Evolutionary conservation across 2,797 vertebrate species (phyloP).

Genomic region (Cuculus canorus): DNA sequence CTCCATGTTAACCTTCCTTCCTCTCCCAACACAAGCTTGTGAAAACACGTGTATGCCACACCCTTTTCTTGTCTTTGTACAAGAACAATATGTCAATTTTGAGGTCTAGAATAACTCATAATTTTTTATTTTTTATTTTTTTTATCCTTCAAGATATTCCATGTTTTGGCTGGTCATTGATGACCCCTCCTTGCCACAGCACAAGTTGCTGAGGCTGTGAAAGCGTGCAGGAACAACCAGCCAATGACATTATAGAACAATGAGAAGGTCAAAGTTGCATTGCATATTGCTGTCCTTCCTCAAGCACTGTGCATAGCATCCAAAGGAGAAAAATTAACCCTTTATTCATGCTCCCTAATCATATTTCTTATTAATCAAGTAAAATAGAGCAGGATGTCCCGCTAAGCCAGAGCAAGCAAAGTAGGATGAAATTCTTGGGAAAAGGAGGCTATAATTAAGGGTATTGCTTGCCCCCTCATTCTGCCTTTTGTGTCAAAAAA

Average conservation of each 20-base stretch:
- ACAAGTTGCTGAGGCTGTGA: slow-evolving; percentile 47
- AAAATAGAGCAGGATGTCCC: slow-evolving; percentile 50
- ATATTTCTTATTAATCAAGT: slow-evolving; percentile 19
- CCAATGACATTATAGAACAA: slow-evolving; percentile 60
- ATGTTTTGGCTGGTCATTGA: slow-evolving; percentile 30
- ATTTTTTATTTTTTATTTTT: no score
- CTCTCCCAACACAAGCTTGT: background rate
- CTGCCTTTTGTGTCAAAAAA: slow-evolving; percentile 31
- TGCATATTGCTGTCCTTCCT: slow-evolving; percentile 31
- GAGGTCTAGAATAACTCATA: background rate
- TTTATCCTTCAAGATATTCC: background rate
- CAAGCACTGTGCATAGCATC: background rate
- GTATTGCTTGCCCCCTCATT: slow-evolving; percentile 42
- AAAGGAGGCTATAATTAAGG: slow-evolving; percentile 49
- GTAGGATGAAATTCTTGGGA: slow-evolving; percentile 39
- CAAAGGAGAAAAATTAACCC: slow-evolving; percentile 69
- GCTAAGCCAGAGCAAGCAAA: slow-evolving; percentile 56
- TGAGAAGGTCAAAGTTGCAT: slow-evolving; percentile 49
- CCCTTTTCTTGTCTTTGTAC: background rate
- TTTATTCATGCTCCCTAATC: background rate
- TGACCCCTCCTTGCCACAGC: slow-evolving; percentile 21
- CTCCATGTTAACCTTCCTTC: background rate
- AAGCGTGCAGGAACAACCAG: background rate
- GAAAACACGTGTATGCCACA: background rate
- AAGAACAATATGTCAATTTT: background rate